Base-by-base conservation (phyloP, 2,113 vertebrate species). In the Microcebus tavaratra region DNA sequence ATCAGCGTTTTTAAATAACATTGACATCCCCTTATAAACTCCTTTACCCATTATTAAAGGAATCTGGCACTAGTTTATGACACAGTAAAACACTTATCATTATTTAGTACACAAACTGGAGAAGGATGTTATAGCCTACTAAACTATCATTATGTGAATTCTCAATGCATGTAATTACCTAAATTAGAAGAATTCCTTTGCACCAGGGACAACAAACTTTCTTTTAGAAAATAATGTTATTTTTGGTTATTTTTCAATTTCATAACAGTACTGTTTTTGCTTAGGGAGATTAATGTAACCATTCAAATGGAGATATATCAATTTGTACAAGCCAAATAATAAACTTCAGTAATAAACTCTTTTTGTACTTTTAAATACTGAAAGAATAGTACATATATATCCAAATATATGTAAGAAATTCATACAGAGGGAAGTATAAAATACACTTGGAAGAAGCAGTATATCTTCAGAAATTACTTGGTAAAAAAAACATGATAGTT, bases 301-400 rank as follows among this genome's bases (percentile, higher is more conserved):
- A 87, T 84, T 85, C 13, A 90, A 80, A 59, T 88, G 42, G 5
- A 94, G 6, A 73, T 59, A 79, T 93, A 95, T 83, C 9, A 93
- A 93, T 94, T 90, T 89, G 57, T 93, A 70, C 83, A 84, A 81
- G 20, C 5, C 45, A 91, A 93, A 86, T 90, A 83, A 92, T 90
- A 83, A 92, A 76, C 57, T 67, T 92, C 17, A 59, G 59, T 67
- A 97, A 88, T 63, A 75, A 96, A 68, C 31, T 96, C 25, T 86
- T 87, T 79, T n/a, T 53, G 57, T 94, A 97, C 1, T 93, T 68
- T 36, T 95, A 90, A 97, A 94, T 39, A 81, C 23, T 42, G 8
- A 82, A 76, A 45, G 9, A 67, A 96, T 96, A 89, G 96, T 94
- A 91, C 9, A 48, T 86, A 45, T 95, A 84, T 17, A 95, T 81